Base-by-base conservation (phyloP, 1,140 invertebrate species). In the Bombus polaris region DNA sequence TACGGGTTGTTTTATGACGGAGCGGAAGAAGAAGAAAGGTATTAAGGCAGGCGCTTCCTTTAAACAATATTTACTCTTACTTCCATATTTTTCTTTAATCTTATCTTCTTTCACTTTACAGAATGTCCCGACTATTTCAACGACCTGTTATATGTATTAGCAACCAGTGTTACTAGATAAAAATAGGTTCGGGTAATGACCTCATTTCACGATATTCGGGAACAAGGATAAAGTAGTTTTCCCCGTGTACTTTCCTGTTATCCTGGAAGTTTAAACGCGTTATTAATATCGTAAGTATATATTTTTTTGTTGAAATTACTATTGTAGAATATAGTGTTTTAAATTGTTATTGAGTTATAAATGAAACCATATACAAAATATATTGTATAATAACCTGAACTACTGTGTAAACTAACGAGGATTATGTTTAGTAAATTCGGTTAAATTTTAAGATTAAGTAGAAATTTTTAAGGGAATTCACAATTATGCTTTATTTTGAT, bases 51-150 rank as follows among this genome's bases (percentile, higher is more conserved):
- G n/a, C 39, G n/a, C 25, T 39, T 35, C 28, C 75, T 73, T 87
- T 77, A 78, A 84, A 75, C 71, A 89, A 90, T 87, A 81, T 90
- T 90, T 90, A 44, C 53, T 42, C 72, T 88, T 35, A 59, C 75
- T 85, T 57, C 32, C n/a, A 87, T 32, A 81, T 89, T 89, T 87
- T 83, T 28, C 72, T 62, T 32, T 79, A 76, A 84, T 90, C 79
- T 90, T 90, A 89, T 87, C 85, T 81, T 53, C 15, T 73, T 68
- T 89, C 35, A 28, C 47, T 81, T 83, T 15, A 22, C 25, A 78
- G 73, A 86, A 83, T 42, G 37, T 59, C 15, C 42, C 74, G n/a
- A 62, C 65, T 72, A 78, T 82, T 42, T 75, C 37, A 25, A 75
- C 25, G 68, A 71, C 47, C 59, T 81, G 47, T 75, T 85, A 57